These are phyloP conservation scores for Vireo griseus DNA, from an alignment of 2,797 vertebrate species.

Conservation along the genomic window DNA sequence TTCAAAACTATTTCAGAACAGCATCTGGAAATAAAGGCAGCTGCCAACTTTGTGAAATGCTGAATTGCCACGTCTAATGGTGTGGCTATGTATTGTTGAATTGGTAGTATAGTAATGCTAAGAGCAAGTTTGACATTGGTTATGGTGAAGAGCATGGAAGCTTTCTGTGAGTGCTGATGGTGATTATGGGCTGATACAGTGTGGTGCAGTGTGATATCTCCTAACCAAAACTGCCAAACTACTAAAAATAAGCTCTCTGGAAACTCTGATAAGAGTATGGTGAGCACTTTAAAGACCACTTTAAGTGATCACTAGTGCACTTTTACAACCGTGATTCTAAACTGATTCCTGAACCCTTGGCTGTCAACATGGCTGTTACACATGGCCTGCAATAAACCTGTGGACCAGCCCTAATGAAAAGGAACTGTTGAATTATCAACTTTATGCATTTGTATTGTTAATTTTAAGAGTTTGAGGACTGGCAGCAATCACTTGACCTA, in stretches of 20 bases:
- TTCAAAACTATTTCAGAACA: not conserved
- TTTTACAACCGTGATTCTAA: not conserved
- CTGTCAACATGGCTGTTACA: not conserved
- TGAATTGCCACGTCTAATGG: not conserved
- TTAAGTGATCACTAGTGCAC: not conserved
- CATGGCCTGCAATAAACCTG: not conserved
- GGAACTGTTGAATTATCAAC: not conserved
- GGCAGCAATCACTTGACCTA: not conserved
- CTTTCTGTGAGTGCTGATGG: not conserved
- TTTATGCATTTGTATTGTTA: not conserved
- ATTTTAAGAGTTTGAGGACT: not conserved
- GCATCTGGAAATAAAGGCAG: not conserved
- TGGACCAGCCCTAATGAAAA: not conserved
- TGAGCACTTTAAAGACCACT: not conserved
- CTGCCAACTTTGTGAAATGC: not conserved
- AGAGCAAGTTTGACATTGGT: not conserved
- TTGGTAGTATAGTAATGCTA: not conserved
- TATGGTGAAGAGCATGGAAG: not conserved
- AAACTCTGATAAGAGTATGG: not conserved
- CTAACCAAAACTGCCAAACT: not conserved
- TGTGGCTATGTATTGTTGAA: not conserved
- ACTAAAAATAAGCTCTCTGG: not conserved
- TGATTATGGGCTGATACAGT: not conserved
- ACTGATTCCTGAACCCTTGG: not conserved
- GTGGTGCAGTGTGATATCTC: not conserved